Evolutionary conservation across 2,113 vertebrate genomes (phyloP).

Genomic region (Corydoras sp.): DNA sequence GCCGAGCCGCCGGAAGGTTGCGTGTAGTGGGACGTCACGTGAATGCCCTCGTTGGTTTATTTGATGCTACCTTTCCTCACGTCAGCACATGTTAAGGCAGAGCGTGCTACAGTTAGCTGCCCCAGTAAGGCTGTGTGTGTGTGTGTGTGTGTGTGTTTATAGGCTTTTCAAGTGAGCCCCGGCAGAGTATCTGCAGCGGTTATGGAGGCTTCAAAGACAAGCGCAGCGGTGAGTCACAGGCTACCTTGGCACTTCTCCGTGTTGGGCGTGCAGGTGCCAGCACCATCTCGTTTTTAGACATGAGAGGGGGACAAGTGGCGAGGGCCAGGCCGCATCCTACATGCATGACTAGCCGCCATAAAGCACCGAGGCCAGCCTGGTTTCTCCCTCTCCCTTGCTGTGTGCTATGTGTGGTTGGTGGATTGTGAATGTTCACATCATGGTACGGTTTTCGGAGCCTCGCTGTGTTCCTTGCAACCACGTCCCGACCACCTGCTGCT

Average conservation of each 20-base stretch:
- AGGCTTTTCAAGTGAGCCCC: slow-evolving; percentile 75
- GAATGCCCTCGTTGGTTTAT: slow-evolving; percentile 2
- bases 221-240: slow-evolving; percentile 71
- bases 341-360: slow-evolving; percentile 52
- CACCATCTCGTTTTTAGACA: not conserved
- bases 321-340: slow-evolving; percentile 47
- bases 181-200: slow-evolving; percentile 74
- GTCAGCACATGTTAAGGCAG: slow-evolving; percentile 8
- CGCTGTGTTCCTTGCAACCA: slow-evolving; percentile 13
- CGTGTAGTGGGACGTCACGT: not conserved
- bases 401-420: not conserved
- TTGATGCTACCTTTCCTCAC: not conserved
- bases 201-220: slow-evolving; percentile 75
- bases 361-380: not conserved
- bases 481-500: slow-evolving; percentile 25
- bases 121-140: slow-evolving; percentile 53
- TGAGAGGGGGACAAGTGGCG: slow-evolving; percentile 25
- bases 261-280: slow-evolving; percentile 11
- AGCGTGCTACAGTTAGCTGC: slow-evolving; percentile 5
- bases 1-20: slow-evolving; percentile 48
- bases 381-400: slow-evolving; percentile 8
- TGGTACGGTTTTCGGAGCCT: not conserved
- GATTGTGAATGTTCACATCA: slow-evolving; percentile 12
- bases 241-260: slow-evolving; percentile 51
- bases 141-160: slow-evolving; percentile 61